Evolutionary conservation across 2,888 invertebrate species (phyloP).

Genomic region (Atrina japonica): DNA sequence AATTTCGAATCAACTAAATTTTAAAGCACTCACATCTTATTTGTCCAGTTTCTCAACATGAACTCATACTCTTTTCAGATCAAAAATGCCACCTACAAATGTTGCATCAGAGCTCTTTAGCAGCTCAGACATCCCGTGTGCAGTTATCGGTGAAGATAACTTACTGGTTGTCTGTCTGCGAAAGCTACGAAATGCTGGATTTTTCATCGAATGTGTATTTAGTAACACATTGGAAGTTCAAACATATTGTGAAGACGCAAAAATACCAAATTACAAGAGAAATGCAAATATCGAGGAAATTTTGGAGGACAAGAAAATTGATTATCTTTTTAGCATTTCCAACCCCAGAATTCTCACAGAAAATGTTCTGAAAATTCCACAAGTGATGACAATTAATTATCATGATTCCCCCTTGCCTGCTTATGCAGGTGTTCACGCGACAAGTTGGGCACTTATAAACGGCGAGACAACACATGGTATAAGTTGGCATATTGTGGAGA

Average conservation of each 20-base stretch:
- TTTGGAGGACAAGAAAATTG: constrained; percentile 36
- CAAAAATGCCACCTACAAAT: constrained; percentile 10
- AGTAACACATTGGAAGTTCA: constrained; percentile 48
- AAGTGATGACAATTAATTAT: constrained; percentile 57
- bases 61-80: no score
- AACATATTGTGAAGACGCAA: constrained; percentile 45
- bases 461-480: constrained; percentile 59
- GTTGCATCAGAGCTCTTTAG: not conserved
- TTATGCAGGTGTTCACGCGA: constrained; percentile 63
- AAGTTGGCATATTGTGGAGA: constrained; percentile 62
- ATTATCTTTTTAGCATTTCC: constrained; percentile 63
- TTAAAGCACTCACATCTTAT: no score
- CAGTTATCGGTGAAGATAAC: constrained; percentile 63
- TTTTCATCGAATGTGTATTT: constrained; percentile 50
- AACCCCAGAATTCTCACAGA: constrained; percentile 61
- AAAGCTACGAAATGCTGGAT: constrained; percentile 42
- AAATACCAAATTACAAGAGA: constrained; percentile 46
- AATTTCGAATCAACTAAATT: no score
- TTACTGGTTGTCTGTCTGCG: constrained; percentile 52
- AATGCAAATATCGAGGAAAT: constrained; percentile 46
- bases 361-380: constrained; percentile 52
- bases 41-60: no score
- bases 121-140: constrained; percentile 44
- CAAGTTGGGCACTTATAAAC: constrained; percentile 63
- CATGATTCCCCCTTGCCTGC: constrained; percentile 64